These are phyloP conservation scores for Limenitis camilla DNA, from an alignment of 2,888 invertebrate genomes.

Conservation along the genomic window DNA sequence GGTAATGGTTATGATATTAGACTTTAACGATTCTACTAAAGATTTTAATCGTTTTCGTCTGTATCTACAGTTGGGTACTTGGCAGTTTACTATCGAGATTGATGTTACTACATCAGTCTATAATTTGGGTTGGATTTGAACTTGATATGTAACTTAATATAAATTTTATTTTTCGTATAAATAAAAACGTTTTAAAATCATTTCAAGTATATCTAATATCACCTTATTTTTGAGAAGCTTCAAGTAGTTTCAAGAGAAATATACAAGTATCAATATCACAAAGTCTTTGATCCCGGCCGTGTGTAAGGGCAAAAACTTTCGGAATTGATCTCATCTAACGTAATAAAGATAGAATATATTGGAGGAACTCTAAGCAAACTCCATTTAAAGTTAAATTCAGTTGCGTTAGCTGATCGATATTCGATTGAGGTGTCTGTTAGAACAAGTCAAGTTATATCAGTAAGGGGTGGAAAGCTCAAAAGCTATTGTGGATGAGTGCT, in stretches of 20 bases:
- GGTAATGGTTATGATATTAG: conserved; percentile 2
- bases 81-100: too few species aligned
- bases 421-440: conserved; percentile 8
- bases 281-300: conserved; percentile 19
- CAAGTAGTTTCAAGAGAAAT: conserved; percentile 1
- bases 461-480: too few species aligned
- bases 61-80: too few species aligned
- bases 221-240: conserved; percentile 2
- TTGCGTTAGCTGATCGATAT: conserved; percentile 16
- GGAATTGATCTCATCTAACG: conserved; percentile 21
- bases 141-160: too few species aligned
- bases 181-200: too few species aligned
- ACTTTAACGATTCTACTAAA: conserved; percentile 2
- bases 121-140: background rate
- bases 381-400: conserved; percentile 21
- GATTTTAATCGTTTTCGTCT: conserved; percentile 1
- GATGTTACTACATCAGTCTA: too few species aligned
- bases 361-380: conserved; percentile 12
- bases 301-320: conserved; percentile 27
- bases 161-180: too few species aligned
- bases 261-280: conserved; percentile 8
- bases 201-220: too few species aligned
- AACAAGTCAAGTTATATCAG: background rate
- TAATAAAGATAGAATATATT: conserved; percentile 21
- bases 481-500: background rate